Conservation (phyloP, 2,113 vertebrate species). For the Lipophrys pholis region DNA sequence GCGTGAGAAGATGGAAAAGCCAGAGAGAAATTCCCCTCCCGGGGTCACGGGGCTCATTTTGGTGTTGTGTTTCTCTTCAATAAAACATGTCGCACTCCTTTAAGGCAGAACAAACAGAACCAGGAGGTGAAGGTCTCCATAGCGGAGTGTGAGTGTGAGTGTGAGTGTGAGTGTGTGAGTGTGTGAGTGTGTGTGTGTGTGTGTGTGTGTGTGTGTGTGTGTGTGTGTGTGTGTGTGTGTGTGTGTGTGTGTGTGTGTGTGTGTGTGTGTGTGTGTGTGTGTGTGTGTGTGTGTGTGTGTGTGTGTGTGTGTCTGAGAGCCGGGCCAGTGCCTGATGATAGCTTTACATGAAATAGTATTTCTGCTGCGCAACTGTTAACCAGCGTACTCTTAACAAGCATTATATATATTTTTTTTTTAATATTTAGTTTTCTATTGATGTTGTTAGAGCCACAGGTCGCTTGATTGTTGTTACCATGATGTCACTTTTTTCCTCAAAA, state of each 20-base stretch:
- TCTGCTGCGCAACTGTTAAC: conserved; percentile 28
- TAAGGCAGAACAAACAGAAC: neutral
- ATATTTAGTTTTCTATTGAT: conserved; percentile 13
- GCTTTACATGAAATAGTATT: conserved; percentile 30
- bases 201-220: conserved; percentile 6
- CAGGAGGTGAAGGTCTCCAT: neutral
- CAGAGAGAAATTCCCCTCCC: conserved; percentile 16
- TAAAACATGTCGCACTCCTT: neutral
- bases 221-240: conserved; percentile 5
- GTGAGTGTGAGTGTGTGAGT: conserved; percentile 2
- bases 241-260: conserved; percentile 7
- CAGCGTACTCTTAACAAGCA: conserved; percentile 27
- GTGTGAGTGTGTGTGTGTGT: conserved; percentile 10
- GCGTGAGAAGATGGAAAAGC: neutral
- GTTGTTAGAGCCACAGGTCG: conserved; percentile 8
- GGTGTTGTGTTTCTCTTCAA: neutral
- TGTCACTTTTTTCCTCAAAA: neutral
- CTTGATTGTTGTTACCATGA: conserved; percentile 27
- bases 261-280: conserved; percentile 6
- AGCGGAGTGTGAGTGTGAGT: no score
- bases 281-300: neutral
- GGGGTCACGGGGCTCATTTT: neutral
- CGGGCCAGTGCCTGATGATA: conserved; percentile 7
- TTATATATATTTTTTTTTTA: conserved; percentile 4
- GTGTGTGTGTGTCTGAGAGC: neutral